Conservation (phyloP, 2,888 invertebrate species). For the Disparrhopalites patrizii region DNA sequence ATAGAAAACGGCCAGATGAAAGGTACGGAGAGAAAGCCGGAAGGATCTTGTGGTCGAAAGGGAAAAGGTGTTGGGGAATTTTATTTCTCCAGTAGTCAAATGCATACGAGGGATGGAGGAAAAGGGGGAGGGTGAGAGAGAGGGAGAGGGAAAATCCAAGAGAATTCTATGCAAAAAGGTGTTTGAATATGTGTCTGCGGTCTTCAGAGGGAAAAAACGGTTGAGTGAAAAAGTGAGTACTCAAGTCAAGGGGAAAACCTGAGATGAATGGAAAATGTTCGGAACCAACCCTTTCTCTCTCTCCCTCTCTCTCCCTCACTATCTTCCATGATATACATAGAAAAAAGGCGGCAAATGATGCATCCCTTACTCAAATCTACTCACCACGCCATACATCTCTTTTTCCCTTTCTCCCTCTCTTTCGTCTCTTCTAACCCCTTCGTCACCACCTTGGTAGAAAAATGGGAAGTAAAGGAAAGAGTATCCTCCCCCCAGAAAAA, state of each 20-base stretch:
- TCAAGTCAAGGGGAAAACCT: constrained; percentile 26
- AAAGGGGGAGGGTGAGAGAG: neutral
- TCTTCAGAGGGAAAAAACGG: constrained; percentile 17
- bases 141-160: neutral
- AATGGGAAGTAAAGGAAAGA: too few relatives aligned
- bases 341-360: constrained; percentile 23
- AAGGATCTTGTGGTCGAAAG: constrained; percentile 6
- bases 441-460: too few relatives aligned
- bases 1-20: too few relatives aligned
- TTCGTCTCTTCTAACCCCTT: neutral
- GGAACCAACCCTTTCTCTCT: too few relatives aligned
- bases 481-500: too few relatives aligned
- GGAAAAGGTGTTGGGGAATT: constrained; percentile 9
- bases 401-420: neutral
- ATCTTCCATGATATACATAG: too few relatives aligned
- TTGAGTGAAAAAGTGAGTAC: constrained; percentile 28
- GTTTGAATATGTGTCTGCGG: constrained; percentile 18
- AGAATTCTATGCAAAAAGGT: constrained; percentile 9
- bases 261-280: constrained; percentile 27
- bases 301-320: too few relatives aligned
- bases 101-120: neutral
- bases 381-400: constrained; percentile 26
- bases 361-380: constrained; percentile 26
- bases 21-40: too few relatives aligned
- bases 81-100: too few relatives aligned